Evolutionary conservation across 53 echinoderm and acorn worm genomes (phyloP), one percentile per base, ranked within the genome.

Genomic region (Arbacia lixula): DNA sequence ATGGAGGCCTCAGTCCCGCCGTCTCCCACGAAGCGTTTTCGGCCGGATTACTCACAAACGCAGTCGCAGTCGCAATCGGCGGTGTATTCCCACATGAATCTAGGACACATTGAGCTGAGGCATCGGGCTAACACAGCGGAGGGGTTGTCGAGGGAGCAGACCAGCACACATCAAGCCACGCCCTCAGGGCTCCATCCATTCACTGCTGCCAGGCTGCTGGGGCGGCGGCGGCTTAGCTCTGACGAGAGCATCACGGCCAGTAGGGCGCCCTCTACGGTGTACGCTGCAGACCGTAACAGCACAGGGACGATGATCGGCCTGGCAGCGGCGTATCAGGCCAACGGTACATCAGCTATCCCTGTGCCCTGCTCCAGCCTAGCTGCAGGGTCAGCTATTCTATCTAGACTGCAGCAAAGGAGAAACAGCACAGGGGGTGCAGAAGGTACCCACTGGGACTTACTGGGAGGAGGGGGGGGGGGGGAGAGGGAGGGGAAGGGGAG

Each of bases 391-490:
- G 58, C 79, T 2, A 43, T 78, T n/a, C 27, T 78, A 16, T 78
- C 79, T 2, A 58, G 79, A 22, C 28, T 78, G 24, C 79, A 78
- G 4, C 79, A 60, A 5, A 60, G 79, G 42, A 57, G 79, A 28
- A 78, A 78, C 19, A 78, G 79, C 79, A 78, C 79, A 10, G 79
- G 79, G 12, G 79, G 79, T 2, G 40, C 79, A 12, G 79, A 78
- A 43, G 79, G 79, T 78, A n/a, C n/a, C n/a, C n/a, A n/a, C n/a
- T n/a, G n/a, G n/a, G n/a, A n/a, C n/a, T n/a, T n/a, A n/a, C n/a
- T n/a, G n/a, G n/a, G n/a, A n/a, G n/a, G n/a, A n/a, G n/a, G n/a
- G n/a, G n/a, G n/a, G n/a, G n/a, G n/a, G n/a, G n/a, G n/a, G n/a
- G n/a, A n/a, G n/a, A n/a, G n/a, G n/a, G n/a, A n/a, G n/a, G n/a